Evolutionary conservation across 2,113 vertebrate genomes (phyloP), one percentile per base, ranked within the genome.

Genomic region (Heterotilapia buettikoferi): DNA sequence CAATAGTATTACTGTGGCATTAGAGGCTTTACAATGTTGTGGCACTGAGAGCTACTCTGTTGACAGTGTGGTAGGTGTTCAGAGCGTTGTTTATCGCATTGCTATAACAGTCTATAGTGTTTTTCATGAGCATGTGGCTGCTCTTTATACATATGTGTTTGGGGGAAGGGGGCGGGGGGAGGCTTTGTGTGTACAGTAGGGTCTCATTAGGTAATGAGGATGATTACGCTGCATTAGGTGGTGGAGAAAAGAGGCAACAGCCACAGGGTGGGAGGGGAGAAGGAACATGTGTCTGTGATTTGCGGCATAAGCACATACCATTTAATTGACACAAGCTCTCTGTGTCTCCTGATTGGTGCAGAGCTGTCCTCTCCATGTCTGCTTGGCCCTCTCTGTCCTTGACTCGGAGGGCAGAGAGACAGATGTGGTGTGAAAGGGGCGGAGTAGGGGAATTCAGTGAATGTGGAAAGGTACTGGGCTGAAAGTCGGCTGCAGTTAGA

Each of bases 271-370:
- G 91, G 93, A 90, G 88, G 92, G 85, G 86, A 84, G 87, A 92
- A 68, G 14, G 93, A 95, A 95, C 94, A 95, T 95, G 94, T 96
- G 94, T 93, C 90, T 95, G 90, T 93, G 93, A 96, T 96, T 95
- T 95, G 96, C 92, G 92, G 94, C 85, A 94, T 95, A 96, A 96
- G 95, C 95, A 94, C 94, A 96, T 95, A 95, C 93, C 94, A 93
- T 95, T 95, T 96, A 96, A 96, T 96, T 96, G 95, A 96, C 95
- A 96, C 92, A 95, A 92, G 91, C 89, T 83, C 86, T 85, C 89
- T 84, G 82, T 33, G 90, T 86, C 86, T 93, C 88, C 89, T 84
- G 93, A 95, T 94, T 94, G 94, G 94, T 90, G 92, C 89, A 86
- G 88, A 84, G 90, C 86, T 93, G 93, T 96, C 94, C 90, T 95